Base-by-base conservation (phyloP, 37 sponge, comb jelly and placozoan genomes). In the Haliclona indistincta region DNA sequence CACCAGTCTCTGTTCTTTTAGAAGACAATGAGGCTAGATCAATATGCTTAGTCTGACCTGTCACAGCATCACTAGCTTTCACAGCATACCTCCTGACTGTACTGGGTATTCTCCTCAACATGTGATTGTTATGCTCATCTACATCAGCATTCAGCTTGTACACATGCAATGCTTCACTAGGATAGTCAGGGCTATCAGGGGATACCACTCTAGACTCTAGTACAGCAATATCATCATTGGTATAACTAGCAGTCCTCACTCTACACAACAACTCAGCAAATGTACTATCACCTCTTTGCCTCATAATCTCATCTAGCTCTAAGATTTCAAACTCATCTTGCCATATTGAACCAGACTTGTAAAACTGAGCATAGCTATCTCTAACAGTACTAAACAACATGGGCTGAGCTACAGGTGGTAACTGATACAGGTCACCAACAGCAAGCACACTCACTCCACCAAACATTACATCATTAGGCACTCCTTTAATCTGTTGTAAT, bases 261-360 rank as follows among this genome's bases (percentile, higher is more conserved):
- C 53, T 51, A 19, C 19, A 20, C 19, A 51, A 51, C 19, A 51
- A 51, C 13, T 51, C 53, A 51, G 53, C 19, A 51, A 51, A 51
- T 20, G 13, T 13, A 13, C 13, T 19, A 51, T 51, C 53, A 51
- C 53, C 19, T 51, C 13, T 20, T 51, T 13, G 53, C 13, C 53
- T n/a, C n/a, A n/a, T n/a, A n/a, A n/a, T n/a, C n/a, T n/a, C n/a
- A n/a, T n/a, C n/a, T n/a, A n/a, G n/a, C n/a, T n/a, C n/a, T n/a
- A n/a, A n/a, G n/a, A n/a, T n/a, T n/a, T n/a, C n/a, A n/a, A n/a
- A n/a, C n/a, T n/a, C n/a, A n/a, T n/a, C n/a, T n/a, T n/a, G n/a
- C n/a, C n/a, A n/a, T n/a, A n/a, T n/a, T n/a, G 63, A 80, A 45
- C 81, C 81, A 32, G 81, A 80, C 4, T 41, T 10, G 61, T 80